Evolutionary conservation across 2,888 invertebrate genomes (phyloP).

Genomic region (Strigamia crassipes): DNA sequence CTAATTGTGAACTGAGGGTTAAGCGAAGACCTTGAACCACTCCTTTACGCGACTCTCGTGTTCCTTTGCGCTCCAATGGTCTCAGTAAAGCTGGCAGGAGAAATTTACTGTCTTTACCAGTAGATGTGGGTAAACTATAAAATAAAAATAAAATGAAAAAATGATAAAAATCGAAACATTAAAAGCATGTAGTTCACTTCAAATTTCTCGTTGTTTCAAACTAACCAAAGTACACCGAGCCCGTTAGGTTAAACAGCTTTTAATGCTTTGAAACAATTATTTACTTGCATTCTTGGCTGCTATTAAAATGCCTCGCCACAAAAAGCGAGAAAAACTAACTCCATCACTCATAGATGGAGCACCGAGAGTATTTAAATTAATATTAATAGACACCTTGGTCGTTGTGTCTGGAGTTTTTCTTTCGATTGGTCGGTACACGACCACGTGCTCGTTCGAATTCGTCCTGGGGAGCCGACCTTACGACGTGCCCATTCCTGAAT

Average conservation of each 20-base stretch:
- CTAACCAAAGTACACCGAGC: neutral
- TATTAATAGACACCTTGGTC: conserved; percentile 49
- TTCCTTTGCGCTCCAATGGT: neutral
- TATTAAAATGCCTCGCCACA: no score
- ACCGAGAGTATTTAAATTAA: no score
- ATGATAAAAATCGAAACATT: neutral
- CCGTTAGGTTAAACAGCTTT: no score
- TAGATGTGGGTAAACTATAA: conserved; percentile 43
- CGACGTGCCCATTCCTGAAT: conserved; percentile 54
- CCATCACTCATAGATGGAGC: neutral
- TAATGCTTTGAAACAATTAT: no score
- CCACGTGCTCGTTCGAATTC: conserved; percentile 50
- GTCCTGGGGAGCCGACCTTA: conserved; percentile 50
- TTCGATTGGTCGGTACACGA: conserved; percentile 49
- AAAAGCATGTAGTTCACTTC: neutral
- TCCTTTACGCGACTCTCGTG: conserved; percentile 47
- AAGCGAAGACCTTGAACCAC: conserved; percentile 48
- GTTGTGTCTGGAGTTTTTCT: conserved; percentile 50
- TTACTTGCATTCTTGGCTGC: no score
- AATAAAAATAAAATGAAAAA: neutral
- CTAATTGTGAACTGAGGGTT: conserved; percentile 47
- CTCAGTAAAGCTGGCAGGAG: neutral
- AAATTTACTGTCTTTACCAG: conserved; percentile 5
- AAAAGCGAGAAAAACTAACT: no score
- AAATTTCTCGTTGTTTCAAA: neutral